Percentiles rank a stretch among this genome's conserved stretches.
Conservation (phyloP, 2,113 vertebrate species). For the Polypterus bichir region DNA sequence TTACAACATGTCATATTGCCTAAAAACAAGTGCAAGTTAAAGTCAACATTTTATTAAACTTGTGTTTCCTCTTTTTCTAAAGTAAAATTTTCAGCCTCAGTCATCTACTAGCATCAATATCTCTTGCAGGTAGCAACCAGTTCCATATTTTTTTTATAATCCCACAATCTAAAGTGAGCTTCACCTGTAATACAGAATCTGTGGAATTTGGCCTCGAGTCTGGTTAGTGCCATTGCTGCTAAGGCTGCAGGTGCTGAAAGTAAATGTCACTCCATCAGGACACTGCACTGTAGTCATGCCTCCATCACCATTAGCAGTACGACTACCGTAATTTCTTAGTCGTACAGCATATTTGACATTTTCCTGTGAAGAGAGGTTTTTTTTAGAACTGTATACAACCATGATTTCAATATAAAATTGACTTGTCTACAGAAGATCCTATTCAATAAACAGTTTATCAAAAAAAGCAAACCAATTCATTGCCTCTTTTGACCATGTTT, state of each 20-base stretch:
- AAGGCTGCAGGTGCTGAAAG: conserved; percentile 90
- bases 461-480: background rate
- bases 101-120: too few relatives aligned
- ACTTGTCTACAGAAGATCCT: too few relatives aligned
- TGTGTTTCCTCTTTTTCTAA: too few relatives aligned
- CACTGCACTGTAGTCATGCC: conserved; percentile 96
- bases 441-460: background rate
- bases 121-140: too few relatives aligned
- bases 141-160: too few relatives aligned
- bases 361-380: conserved; percentile 50
- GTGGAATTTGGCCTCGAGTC: conserved; percentile 90
- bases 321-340: conserved; percentile 88
- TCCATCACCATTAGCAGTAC: conserved; percentile 95
- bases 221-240: conserved; percentile 98
- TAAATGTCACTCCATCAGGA: conserved; percentile 83
- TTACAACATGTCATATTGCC: too few relatives aligned
- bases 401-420: too few relatives aligned
- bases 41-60: too few relatives aligned
- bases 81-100: too few relatives aligned
- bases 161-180: conserved; percentile 5
- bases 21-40: too few relatives aligned
- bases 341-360: conserved; percentile 92
- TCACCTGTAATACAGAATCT: conserved; percentile 94
- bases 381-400: background rate
- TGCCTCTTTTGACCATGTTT: too few relatives aligned